Percentiles rank a stretch among this genome's conserved stretches.
phyloP scores from a whole-genome alignment of 2,888 invertebrate species.

The Cryptophagus acutangulus region DNA sequence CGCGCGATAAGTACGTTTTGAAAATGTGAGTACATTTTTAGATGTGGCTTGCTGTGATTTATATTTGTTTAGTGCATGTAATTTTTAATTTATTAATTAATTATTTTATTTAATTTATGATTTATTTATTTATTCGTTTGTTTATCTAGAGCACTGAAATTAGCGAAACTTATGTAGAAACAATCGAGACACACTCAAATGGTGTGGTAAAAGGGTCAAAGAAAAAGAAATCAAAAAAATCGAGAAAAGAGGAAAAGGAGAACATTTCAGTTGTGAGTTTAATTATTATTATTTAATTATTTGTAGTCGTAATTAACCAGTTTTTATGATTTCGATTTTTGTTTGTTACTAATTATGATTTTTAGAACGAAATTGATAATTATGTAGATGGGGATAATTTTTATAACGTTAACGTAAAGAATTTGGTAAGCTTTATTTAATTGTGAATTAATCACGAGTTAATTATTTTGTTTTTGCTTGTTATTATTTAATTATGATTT shows the following conservation, averaged over 20 bases:
- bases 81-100: constrained; percentile 4
- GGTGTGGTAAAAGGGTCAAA: constrained; percentile 40
- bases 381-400: constrained; percentile 40
- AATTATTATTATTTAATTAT: constrained; percentile 7
- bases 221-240: constrained; percentile 60
- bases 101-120: constrained; percentile 9
- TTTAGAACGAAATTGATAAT: constrained; percentile 48
- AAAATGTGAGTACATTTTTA: too few relatives aligned
- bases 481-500: constrained; percentile 8
- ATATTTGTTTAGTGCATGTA: background rate
- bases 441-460: constrained; percentile 15
- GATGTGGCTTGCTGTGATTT: too few relatives aligned
- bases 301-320: too few relatives aligned
- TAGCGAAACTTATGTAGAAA: constrained; percentile 43
- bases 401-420: constrained; percentile 61
- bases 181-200: constrained; percentile 32
- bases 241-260: constrained; percentile 61
- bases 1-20: background rate
- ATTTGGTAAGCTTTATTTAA: constrained; percentile 53
- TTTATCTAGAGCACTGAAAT: constrained; percentile 42
- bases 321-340: constrained; percentile 21
- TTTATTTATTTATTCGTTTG: constrained; percentile 24
- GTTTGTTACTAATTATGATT: constrained; percentile 28
- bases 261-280: constrained; percentile 64
- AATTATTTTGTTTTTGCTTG: constrained; percentile 12